A percentile compares a stretch with the other conserved stretches of the same genome.
These are phyloP conservation scores for Monodelphis domestica DNA, from an alignment of 2,797 vertebrate genomes.

Conservation along the genomic window DNA sequence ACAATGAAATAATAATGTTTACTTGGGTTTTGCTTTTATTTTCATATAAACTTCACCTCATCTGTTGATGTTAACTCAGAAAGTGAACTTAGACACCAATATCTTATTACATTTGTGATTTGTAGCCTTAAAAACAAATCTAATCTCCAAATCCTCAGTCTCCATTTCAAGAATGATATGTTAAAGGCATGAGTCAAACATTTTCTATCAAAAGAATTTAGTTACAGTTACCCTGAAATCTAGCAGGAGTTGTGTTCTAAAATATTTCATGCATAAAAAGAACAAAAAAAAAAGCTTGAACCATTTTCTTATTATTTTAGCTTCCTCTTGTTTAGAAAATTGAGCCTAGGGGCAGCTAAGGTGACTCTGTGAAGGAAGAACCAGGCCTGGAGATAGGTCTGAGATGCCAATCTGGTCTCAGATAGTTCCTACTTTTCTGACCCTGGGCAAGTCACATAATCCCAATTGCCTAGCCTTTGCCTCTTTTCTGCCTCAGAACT, in stretches of 20 bases:
- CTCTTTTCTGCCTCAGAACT: too few relatives aligned
- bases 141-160: constrained; percentile 55
- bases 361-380: too few relatives aligned
- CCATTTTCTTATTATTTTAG: not conserved
- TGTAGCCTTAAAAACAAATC: constrained; percentile 38
- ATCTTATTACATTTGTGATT: constrained; percentile 5
- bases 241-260: constrained; percentile 9
- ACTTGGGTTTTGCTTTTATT: constrained; percentile 22
- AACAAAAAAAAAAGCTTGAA: constrained; percentile 29
- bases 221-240: constrained; percentile 23
- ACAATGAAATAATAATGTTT: constrained; percentile 8
- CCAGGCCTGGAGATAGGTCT: too few relatives aligned
- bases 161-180: constrained; percentile 46
- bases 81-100: constrained; percentile 38
- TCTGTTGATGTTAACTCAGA: constrained; percentile 35
- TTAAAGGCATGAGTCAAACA: constrained; percentile 11
- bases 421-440: too few relatives aligned
- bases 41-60: constrained; percentile 53
- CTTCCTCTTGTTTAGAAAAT: constrained; percentile 25
- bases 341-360: too few relatives aligned
- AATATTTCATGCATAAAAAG: constrained; percentile 22
- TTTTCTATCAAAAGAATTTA: too few relatives aligned
- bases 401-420: too few relatives aligned
- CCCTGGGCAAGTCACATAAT: too few relatives aligned
- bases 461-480: too few relatives aligned